phyloP scores from a whole-genome alignment of 2,888 invertebrate species.

The Drosophila kambysellisi region DNA sequence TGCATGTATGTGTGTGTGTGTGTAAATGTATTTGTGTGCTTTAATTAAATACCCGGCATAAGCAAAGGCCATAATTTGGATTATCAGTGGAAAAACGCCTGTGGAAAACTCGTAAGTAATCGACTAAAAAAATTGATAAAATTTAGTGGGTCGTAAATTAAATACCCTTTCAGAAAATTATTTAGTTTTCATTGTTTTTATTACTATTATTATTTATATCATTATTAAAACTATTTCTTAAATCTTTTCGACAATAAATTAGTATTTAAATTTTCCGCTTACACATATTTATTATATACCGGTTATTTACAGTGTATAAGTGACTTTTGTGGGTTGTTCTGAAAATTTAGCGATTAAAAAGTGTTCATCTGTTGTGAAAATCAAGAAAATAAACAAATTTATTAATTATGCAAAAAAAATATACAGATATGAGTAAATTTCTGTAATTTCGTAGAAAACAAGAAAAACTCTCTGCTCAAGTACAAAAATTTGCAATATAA shows the following conservation, averaged over 20 bases:
- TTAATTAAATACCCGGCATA: slow-evolving; percentile 46
- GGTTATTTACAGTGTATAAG: background rate
- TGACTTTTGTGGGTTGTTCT: background rate
- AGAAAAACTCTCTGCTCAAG: background rate
- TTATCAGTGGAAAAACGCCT: slow-evolving; percentile 52
- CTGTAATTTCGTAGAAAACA: background rate
- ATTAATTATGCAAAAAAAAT: background rate
- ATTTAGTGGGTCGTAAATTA: background rate
- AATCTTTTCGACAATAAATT: background rate
- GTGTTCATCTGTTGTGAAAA: background rate
- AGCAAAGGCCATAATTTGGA: slow-evolving; percentile 51
- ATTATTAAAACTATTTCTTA: background rate
- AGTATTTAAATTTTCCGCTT: background rate
- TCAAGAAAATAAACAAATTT: background rate
- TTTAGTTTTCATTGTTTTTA: background rate
- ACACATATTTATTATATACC: background rate
- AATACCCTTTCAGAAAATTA: background rate
- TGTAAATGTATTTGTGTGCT: slow-evolving; percentile 4
- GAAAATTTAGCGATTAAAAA: background rate
- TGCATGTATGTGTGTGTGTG: slow-evolving; percentile 6
- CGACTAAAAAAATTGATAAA: background rate
- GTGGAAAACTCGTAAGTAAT: slow-evolving; percentile 28
- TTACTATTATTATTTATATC: background rate
- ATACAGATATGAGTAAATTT: slow-evolving; percentile 13
- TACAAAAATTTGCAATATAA: slow-evolving; percentile 22